Evolutionary conservation across 1,140 invertebrate genomes (phyloP).

Genomic region (Liolophura sinensis): DNA sequence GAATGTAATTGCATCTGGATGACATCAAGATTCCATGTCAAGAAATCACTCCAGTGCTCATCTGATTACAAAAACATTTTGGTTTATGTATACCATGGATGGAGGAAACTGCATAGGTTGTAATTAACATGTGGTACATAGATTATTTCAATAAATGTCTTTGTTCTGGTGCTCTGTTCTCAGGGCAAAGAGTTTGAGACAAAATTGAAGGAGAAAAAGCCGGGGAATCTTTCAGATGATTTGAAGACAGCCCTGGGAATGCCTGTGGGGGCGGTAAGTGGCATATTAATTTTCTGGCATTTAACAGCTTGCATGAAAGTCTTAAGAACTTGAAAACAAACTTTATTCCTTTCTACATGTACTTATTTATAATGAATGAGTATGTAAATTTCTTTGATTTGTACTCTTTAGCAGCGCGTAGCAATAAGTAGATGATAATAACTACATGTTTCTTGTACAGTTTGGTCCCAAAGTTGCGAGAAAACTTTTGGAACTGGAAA

Average conservation of each 20-base stretch:
- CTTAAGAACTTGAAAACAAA: background rate
- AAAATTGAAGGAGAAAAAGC: conserved; percentile 96
- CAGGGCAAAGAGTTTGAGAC: conserved; percentile 99
- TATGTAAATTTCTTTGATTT: background rate
- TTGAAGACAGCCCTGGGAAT: conserved; percentile 95
- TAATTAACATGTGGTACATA: background rate
- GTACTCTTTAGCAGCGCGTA: too few relatives aligned
- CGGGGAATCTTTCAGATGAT: conserved; percentile 95
- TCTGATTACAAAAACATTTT: too few relatives aligned
- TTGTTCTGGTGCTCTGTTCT: conserved; percentile 9
- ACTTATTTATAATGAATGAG: background rate
- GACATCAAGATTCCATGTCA: too few relatives aligned
- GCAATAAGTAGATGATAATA: too few relatives aligned
- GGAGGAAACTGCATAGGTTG: too few relatives aligned
- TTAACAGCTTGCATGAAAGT: background rate
- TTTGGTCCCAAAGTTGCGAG: too few relatives aligned
- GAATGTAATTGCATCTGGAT: too few relatives aligned
- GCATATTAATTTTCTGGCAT: background rate
- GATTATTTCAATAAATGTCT: background rate
- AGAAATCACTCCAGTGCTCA: too few relatives aligned
- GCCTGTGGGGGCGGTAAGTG: conserved; percentile 86
- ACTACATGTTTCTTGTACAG: too few relatives aligned
- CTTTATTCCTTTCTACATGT: background rate
- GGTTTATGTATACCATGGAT: too few relatives aligned
- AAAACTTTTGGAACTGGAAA: too few relatives aligned